Evolutionary conservation across 2,888 invertebrate species (phyloP).

Genomic region (Brachypalpus laphriformis): DNA sequence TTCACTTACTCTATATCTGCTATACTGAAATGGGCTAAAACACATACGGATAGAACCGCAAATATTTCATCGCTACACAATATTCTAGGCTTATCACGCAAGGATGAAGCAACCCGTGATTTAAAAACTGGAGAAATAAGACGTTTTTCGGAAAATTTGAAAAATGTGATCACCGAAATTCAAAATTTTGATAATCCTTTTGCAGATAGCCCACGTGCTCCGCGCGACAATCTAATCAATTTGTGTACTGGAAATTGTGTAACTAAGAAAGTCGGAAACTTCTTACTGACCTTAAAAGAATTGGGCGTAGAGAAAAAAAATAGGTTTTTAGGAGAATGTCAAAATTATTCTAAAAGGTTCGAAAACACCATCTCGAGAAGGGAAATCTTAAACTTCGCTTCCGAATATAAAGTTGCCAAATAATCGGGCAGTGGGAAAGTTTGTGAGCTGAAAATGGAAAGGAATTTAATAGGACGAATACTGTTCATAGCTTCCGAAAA

Average conservation of each 20-base stretch:
- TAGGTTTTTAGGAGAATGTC: not conserved
- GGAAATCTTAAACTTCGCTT: not conserved
- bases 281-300: not conserved
- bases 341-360: constrained; percentile 10
- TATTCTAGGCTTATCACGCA: not conserved
- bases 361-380: constrained; percentile 13
- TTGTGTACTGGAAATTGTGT: not conserved
- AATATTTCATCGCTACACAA: constrained; percentile 5
- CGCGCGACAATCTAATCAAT: too few species aligned
- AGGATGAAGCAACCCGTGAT: not conserved
- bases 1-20: constrained; percentile 14
- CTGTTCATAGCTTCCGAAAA: too few species aligned
- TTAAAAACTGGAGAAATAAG: constrained; percentile 8
- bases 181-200: too few species aligned
- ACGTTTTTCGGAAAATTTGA: not conserved
- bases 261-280: not conserved
- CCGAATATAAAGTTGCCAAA: too few species aligned
- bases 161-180: not conserved
- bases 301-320: not conserved
- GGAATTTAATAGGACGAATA: not conserved
- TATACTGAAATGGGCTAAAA: constrained; percentile 3
- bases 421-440: too few species aligned
- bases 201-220: too few species aligned
- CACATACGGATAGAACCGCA: not conserved
- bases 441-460: constrained; percentile 1